phyloP scores from a whole-genome alignment of 2,888 invertebrate genomes.

The Cryptophagus acutangulus region DNA sequence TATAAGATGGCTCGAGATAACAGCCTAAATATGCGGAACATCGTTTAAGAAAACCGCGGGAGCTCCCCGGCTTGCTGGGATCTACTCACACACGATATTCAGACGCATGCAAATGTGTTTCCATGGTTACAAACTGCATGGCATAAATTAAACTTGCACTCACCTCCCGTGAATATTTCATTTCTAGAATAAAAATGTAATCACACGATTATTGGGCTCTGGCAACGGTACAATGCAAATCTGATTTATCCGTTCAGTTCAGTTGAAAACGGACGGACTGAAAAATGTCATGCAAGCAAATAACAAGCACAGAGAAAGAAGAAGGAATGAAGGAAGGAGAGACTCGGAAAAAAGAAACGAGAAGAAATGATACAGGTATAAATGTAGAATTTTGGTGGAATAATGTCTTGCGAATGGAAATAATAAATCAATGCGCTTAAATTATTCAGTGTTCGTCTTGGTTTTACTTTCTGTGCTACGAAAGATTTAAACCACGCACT shows the following conservation, averaged over 20 bases:
- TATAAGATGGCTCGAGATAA: slow-evolving; percentile 20
- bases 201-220: too few species aligned
- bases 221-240: too few species aligned
- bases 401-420: slow-evolving; percentile 4
- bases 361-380: too few species aligned
- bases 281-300: too few species aligned
- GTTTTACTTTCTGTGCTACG: slow-evolving; percentile 38
- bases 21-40: slow-evolving; percentile 33
- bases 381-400: too few species aligned
- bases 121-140: slow-evolving; percentile 43
- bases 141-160: slow-evolving; percentile 41
- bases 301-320: too few species aligned
- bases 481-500: slow-evolving; percentile 43
- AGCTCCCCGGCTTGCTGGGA: slow-evolving; percentile 27
- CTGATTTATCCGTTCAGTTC: too few species aligned
- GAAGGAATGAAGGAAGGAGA: too few species aligned
- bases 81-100: slow-evolving; percentile 29
- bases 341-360: too few species aligned
- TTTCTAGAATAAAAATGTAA: slow-evolving; percentile 40
- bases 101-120: slow-evolving; percentile 44
- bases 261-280: too few species aligned
- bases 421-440: slow-evolving; percentile 22
- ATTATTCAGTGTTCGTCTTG: slow-evolving; percentile 40
- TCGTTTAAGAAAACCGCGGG: slow-evolving; percentile 33
- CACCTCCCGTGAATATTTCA: slow-evolving; percentile 40